phyloP scores from a whole-genome alignment of 2,113 vertebrate species.

The Daboia siamensis region DNA sequence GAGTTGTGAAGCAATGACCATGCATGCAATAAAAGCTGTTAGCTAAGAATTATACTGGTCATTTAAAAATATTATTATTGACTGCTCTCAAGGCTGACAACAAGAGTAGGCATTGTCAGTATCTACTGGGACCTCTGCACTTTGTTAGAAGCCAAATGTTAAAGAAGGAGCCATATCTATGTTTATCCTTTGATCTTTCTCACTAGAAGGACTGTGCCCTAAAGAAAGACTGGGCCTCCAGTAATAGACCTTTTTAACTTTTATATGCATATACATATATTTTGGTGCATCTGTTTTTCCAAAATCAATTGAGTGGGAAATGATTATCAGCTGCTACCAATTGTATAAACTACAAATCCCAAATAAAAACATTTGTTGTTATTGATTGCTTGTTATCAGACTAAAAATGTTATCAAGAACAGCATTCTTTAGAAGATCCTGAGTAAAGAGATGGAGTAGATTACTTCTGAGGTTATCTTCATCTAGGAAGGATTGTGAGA shows the following conservation, averaged over 20 bases:
- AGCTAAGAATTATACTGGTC: not conserved
- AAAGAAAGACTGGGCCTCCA: not conserved
- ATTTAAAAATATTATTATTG: not conserved
- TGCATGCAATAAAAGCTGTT: not conserved
- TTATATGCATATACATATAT: not conserved
- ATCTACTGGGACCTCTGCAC: not conserved
- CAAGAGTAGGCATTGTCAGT: not conserved
- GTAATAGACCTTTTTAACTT: not conserved
- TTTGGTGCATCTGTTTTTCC: not conserved
- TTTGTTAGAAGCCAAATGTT: not conserved
- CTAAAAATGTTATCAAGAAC: not conserved
- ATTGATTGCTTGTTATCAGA: not conserved
- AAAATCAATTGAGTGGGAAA: not conserved
- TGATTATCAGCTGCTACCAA: not conserved
- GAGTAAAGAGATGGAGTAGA: not conserved
- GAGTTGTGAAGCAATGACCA: not conserved
- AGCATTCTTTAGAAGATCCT: not conserved
- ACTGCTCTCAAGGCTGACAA: not conserved
- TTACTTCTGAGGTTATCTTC: not conserved
- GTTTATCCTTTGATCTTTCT: not conserved
- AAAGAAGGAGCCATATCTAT: not conserved
- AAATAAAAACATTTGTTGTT: not conserved
- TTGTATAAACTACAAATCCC: not conserved
- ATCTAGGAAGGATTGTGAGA: conserved; percentile 31
- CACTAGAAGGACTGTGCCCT: not conserved